Conservation (phyloP, 2,113 vertebrate genomes). For the Proteles cristata region DNA sequence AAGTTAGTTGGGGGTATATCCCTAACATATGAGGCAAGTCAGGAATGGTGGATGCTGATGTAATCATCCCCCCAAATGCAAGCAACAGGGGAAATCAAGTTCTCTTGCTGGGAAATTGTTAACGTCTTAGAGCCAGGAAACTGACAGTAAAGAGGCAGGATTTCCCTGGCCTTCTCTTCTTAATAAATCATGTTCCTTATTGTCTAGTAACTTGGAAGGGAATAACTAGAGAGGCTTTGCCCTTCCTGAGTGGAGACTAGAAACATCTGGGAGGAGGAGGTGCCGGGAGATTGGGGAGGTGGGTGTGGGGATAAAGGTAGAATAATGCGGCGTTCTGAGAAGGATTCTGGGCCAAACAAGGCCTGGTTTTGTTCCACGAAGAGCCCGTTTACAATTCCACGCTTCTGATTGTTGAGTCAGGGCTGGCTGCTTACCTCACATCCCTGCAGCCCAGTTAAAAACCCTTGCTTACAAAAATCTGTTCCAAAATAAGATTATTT, state of each 20-base stretch:
- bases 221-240: slow-evolving; percentile 55
- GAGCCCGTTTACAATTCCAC: not conserved
- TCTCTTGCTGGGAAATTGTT: slow-evolving; percentile 69
- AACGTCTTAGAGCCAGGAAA: slow-evolving; percentile 70
- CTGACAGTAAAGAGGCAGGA: slow-evolving; percentile 68
- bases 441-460: slow-evolving; percentile 18
- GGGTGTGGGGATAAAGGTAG: not conserved
- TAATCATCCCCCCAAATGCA: slow-evolving; percentile 13
- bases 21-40: not conserved
- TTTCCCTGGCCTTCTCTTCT: slow-evolving; percentile 71
- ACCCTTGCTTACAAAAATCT: not conserved
- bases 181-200: slow-evolving; percentile 77
- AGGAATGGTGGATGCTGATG: not conserved
- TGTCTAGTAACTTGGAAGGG: slow-evolving; percentile 72
- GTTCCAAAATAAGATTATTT: not conserved
- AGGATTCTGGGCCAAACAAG: not conserved
- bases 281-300: not conserved
- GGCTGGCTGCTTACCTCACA: not conserved
- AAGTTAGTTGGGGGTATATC: not conserved
- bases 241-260: slow-evolving; percentile 64
- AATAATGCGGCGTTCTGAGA: not conserved
- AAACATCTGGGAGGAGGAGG: slow-evolving; percentile 71
- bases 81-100: slow-evolving; percentile 45
- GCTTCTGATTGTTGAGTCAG: not conserved
- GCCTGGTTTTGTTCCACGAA: not conserved